Conservation (phyloP, 2,797 vertebrate species). For the Cossypha heuglini region DNA sequence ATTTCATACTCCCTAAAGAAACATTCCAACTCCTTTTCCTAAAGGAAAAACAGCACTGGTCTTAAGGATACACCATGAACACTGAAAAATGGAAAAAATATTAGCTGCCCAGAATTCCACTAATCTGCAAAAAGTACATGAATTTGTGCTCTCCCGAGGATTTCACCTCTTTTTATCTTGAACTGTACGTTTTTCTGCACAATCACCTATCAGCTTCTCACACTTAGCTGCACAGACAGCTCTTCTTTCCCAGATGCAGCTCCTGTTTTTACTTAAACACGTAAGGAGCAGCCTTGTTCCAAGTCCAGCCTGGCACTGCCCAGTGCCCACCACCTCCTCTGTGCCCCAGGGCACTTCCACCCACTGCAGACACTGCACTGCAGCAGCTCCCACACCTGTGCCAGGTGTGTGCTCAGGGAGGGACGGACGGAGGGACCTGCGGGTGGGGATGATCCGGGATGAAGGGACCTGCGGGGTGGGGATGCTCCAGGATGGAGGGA, state of each 20-base stretch:
- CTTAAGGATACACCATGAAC: neutral
- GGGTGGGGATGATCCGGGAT: too few species aligned
- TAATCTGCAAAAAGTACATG: neutral
- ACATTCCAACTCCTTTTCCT: neutral
- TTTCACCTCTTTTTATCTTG: neutral
- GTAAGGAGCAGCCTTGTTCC: fast-evolving
- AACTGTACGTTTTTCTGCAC: neutral
- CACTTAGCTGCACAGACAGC: neutral
- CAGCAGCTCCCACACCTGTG: fast-evolving
- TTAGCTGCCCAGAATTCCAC: neutral
- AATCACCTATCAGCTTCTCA: neutral
- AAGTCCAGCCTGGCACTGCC: neutral
- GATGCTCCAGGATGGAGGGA: neutral
- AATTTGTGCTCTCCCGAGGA: neutral
- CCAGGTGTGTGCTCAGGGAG: neutral
- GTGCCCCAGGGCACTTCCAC: neutral
- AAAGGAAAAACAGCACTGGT: neutral
- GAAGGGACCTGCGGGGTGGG: neutral
- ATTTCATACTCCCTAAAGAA: neutral
- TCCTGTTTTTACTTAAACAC: neutral
- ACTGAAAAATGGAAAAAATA: neutral
- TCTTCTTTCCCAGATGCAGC: neutral
- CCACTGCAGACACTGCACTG: fast-evolving
- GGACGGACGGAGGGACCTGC: neutral
- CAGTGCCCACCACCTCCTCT: fast-evolving